These are phyloP conservation scores for human (Homo sapiens) DNA, from an alignment of 2,113 vertebrate species.

Conservation along the genomic window GRCh38 chr3:103264501-103265000, in stretches of 20 bases:
- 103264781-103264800: not conserved
- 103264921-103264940: not conserved
- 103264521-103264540: too few species aligned
- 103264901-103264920: not conserved
- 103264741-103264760: not conserved
- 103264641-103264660: not conserved
- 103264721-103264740: not conserved
- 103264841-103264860: not conserved
- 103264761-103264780: not conserved
- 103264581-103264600: not conserved
- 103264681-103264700: not conserved
- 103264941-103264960: not conserved
- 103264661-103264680: not conserved
- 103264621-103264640: not conserved
- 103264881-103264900: not conserved
- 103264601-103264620: not conserved
- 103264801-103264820: not conserved
- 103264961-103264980: not conserved
- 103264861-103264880: not conserved
- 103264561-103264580: not conserved
- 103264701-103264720: not conserved
- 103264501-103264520: too few species aligned
- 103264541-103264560: not conserved
- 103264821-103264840: not conserved
- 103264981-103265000: not conserved